Percentiles rank a stretch among this genome's conserved stretches.
These are phyloP conservation scores for Drymonia ruficornis DNA, from an alignment of 2,888 invertebrate genomes.

Conservation along the genomic window DNA sequence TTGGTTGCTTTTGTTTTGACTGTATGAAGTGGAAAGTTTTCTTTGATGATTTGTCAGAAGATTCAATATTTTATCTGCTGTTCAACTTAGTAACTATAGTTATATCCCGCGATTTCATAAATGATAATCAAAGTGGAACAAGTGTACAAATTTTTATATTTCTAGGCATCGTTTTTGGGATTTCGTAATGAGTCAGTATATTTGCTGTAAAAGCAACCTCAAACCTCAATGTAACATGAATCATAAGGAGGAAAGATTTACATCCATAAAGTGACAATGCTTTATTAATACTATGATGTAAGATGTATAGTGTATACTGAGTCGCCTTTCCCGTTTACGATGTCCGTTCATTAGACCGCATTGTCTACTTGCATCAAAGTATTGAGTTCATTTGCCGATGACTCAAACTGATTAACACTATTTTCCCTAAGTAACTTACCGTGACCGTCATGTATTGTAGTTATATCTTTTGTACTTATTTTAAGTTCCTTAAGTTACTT, in stretches of 20 bases:
- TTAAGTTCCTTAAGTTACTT: not conserved
- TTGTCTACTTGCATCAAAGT: conserved; percentile 2
- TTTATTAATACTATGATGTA: conserved; percentile 22
- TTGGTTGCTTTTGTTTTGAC: not conserved
- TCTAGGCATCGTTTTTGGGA: not conserved
- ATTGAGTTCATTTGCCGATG: conserved; percentile 1
- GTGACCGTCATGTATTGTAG: not conserved
- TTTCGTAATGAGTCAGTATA: not conserved
- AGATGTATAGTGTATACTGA: not conserved
- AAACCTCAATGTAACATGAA: not conserved
- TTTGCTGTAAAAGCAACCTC: too few species aligned
- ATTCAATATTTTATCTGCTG: not conserved
- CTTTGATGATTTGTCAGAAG: not conserved
- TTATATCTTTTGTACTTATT: not conserved
- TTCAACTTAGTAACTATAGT: not conserved
- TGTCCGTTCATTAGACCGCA: conserved; percentile 5
- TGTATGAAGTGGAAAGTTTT: not conserved
- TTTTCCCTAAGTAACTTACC: conserved; percentile 3
- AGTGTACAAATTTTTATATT: not conserved
- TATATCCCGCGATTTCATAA: too few species aligned
- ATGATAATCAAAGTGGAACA: too few species aligned
- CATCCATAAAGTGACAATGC: not conserved
- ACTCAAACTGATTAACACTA: conserved; percentile 4
- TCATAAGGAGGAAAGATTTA: not conserved
- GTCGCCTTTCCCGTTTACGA: conserved; percentile 2